Conservation (phyloP, 1,140 invertebrate species). For the Colletes gigas region DNA sequence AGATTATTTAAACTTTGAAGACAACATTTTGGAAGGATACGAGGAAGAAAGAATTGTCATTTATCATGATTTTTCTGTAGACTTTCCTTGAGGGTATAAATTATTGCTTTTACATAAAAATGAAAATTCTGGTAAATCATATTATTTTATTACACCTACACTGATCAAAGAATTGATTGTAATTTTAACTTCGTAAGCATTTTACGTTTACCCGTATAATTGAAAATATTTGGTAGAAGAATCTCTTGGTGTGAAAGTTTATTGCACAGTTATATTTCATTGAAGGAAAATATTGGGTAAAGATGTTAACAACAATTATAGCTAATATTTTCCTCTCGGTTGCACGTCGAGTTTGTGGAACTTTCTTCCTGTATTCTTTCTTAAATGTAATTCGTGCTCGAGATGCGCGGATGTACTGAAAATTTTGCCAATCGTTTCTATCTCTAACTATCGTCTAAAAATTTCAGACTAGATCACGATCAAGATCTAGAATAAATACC, state of each 20-base stretch:
- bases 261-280: not conserved
- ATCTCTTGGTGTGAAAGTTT: not conserved
- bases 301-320: constrained; percentile 9
- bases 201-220: not conserved
- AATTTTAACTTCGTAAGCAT: not conserved
- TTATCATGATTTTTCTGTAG: not conserved
- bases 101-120: not conserved
- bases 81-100: not conserved
- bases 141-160: not conserved
- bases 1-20: constrained; percentile 8
- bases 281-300: not conserved
- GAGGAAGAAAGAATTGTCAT: constrained; percentile 17
- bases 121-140: not conserved
- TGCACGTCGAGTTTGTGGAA: not conserved
- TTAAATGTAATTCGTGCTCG: constrained; percentile 2
- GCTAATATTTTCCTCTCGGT: not conserved
- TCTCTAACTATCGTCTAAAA: not conserved
- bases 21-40: constrained; percentile 19
- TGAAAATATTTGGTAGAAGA: not conserved
- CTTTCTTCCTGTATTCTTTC: constrained; percentile 13
- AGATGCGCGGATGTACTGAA: not conserved
- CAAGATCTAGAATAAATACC: no score
- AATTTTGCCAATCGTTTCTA: not conserved
- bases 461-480: no score
- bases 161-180: not conserved